Base-by-base conservation (phyloP, 2,113 vertebrate genomes). In the Bagarius yarrelli region DNA sequence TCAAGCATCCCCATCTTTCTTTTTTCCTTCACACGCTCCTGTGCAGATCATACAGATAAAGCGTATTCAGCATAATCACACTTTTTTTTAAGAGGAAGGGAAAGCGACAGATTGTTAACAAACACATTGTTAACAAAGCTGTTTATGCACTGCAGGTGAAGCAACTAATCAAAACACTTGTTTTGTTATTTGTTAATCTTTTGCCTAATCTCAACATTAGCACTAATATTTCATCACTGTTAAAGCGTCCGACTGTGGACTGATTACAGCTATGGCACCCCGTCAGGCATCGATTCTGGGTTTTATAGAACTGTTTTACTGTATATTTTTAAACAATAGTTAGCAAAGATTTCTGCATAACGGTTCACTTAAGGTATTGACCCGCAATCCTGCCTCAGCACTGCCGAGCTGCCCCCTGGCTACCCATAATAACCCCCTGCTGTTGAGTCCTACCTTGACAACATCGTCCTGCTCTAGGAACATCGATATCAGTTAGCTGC, bases 351-450 rank as follows among this genome's bases (percentile, higher is more conserved):
- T 82, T 80, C 78, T 34, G 53, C 59, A 78, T 87, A 82, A 84
- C 80, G 81, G 69, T 87, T 86, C 82, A 86, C 87, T 88, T 89
- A 83, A 84, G 76, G 67, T 83, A 86, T 76, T 71, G 86, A 83
- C 88, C 85, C 75, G 55, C 74, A 69, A 73, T 72, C 67, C 76
- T 66, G 86, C 80, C 80, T 88, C 83, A 87, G 63, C 60, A 59
- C 67, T 78, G 59, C 12, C 79, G 74, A 84, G 74, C 67, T 50
- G 77, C 78, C 82, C 86, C 85, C 87, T 85, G 66, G 69, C 82
- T 75, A 83, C 56, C 21, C 44, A 40, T 30, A 80, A 82, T 30
- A 80, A 83, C 59, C 66, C 59, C 73, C 57, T 34, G 25, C 78
- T 75, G 67, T 69, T 70, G 53, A 70, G 79, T 25, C 50, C 40